Base-by-base conservation (phyloP, 2,797 vertebrate genomes). In the Morus bassanus region DNA sequence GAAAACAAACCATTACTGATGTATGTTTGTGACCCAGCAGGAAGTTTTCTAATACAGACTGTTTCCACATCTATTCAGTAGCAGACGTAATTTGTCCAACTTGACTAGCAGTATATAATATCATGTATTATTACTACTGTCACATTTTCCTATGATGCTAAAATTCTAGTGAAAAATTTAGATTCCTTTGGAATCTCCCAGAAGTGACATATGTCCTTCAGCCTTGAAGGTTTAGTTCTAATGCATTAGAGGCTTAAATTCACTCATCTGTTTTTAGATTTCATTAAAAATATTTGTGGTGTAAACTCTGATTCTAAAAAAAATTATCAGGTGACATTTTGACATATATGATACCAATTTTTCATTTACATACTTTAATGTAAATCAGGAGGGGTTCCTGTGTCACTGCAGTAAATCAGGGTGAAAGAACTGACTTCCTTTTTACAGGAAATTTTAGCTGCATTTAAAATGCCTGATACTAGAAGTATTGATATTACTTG, bases 1-100 rank as follows among this genome's bases (percentile, higher is more conserved):
- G 94, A 97, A 98, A 98, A 97, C 95, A 97, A 98, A 97, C 93
- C 87, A 96, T 97, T 97, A 92, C 94, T 95, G 91, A 97, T 97
- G 80, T 92, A 59, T 95, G 94, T 96, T 97, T 97, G 86, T 95
- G 91, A 95, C 91, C 95, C 95, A 97, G 88, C 90, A 97, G 97
- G 82, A 88, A 88, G 75, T 93, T 94, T 97, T 96, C 94, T 97
- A 94, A 97, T 94, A 93, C 35, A 96, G 85, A 65, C 85, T 87
- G 90, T 96, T 96, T 83, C 79, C 59, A 78, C 81, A 89, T 96
- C 85, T 77, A 90, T 95, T 85, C 68, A 89, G 91, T 89, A 93
- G 82, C 54, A 91, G 78, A 90, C 91, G 93, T 86, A 90, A 94
- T 96, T 96, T 92, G 82, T 95, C 93, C 79, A 78, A 68, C 45